These are phyloP conservation scores for Gadus chalcogrammus DNA, from an alignment of 2,113 vertebrate genomes.

Conservation along the genomic window DNA sequence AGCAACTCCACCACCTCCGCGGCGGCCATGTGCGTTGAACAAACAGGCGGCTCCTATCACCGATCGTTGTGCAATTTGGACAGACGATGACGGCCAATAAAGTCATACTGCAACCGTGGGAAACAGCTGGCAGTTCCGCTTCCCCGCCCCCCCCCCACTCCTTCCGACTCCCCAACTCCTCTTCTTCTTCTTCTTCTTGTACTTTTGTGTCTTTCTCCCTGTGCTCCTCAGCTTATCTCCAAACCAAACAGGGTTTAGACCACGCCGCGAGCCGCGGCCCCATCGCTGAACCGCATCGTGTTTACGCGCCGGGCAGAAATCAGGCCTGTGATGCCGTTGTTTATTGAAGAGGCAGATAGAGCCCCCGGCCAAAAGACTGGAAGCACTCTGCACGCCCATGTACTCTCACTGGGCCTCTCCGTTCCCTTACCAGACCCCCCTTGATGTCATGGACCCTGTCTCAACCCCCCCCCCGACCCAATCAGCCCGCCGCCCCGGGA, in stretches of 20 bases:
- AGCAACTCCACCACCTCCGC: conserved; percentile 24
- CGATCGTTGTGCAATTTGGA: conserved; percentile 72
- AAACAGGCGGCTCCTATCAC: conserved; percentile 58
- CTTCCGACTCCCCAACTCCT: conserved; percentile 3
- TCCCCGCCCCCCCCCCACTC: too few species aligned
- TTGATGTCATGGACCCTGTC: conserved; percentile 29
- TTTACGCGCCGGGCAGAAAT: conserved; percentile 69
- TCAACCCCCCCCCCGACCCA: conserved; percentile 24
- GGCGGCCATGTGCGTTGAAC: conserved; percentile 53
- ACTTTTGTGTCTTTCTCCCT: conserved; percentile 40
- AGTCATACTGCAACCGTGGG: conserved; percentile 69
- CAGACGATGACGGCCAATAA: conserved; percentile 71
- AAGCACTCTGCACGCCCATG: conserved; percentile 40
- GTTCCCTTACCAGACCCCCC: conserved; percentile 47
- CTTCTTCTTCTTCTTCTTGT: conserved; percentile 34
- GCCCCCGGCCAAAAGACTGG: conserved; percentile 48
- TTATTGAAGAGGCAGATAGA: conserved; percentile 62
- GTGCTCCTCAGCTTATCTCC: conserved; percentile 71
- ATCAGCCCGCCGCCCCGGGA: conserved; percentile 11
- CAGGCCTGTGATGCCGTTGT: conserved; percentile 64
- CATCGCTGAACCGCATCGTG: conserved; percentile 65
- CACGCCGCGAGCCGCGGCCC: conserved; percentile 51
- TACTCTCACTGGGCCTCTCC: conserved; percentile 53
- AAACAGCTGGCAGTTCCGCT: conserved; percentile 68
- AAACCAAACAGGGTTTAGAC: conserved; percentile 74